A percentile compares a stretch with the other conserved stretches of the same genome.
Conservation (phyloP, 2,113 vertebrate species). For the Cavia porcellus region DNA sequence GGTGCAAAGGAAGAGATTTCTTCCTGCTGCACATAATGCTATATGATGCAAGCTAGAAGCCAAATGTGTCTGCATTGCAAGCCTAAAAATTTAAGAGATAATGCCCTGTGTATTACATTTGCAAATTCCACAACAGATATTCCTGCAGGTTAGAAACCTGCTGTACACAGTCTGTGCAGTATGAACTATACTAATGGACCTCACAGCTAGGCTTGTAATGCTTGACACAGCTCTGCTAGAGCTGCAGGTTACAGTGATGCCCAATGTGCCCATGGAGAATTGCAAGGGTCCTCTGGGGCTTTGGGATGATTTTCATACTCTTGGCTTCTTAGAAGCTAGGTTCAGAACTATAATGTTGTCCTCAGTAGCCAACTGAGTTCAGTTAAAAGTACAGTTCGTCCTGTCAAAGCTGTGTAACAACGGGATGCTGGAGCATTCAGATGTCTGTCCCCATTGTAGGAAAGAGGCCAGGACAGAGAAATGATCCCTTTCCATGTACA, state of each 20-base stretch:
- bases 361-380: neutral
- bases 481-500: neutral
- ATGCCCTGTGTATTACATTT: neutral
- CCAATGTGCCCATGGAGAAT: neutral
- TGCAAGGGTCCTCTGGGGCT: too few species aligned
- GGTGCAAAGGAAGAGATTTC: neutral
- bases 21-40: neutral
- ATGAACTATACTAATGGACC: neutral
- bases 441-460: neutral
- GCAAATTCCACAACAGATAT: neutral
- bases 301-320: neutral
- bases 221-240: rapidly evolving
- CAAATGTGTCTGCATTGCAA: neutral
- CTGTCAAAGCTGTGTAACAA: neutral
- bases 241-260: neutral
- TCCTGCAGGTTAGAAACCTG: conserved; percentile 1
- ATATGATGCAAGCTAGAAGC: neutral
- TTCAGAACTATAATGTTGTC: neutral
- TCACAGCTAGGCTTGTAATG: neutral
- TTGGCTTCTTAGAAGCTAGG: neutral
- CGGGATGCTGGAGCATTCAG: neutral
- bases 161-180: neutral
- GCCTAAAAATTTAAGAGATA: neutral
- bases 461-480: neutral
- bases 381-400: neutral